phyloP scores from a whole-genome alignment of 2,797 vertebrate genomes.

The Lagorchestes hirsutus region DNA sequence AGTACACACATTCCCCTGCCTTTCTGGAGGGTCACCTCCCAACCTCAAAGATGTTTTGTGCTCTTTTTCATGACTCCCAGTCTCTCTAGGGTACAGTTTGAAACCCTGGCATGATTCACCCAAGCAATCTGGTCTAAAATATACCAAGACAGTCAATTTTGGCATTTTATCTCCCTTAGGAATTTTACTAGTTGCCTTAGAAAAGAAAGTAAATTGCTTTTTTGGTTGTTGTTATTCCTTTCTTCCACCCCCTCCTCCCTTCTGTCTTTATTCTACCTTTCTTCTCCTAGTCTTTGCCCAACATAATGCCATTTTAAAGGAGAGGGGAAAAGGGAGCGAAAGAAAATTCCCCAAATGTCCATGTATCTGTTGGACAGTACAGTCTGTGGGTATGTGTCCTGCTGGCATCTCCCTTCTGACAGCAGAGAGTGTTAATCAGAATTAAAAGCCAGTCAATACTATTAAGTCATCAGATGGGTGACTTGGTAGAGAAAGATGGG shows the following conservation, averaged over 20 bases:
- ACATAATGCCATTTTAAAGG: slow-evolving; percentile 75
- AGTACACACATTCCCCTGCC: slow-evolving; percentile 72
- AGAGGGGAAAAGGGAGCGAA: slow-evolving; percentile 67
- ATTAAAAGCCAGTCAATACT: slow-evolving; percentile 78
- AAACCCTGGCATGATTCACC: slow-evolving; percentile 84
- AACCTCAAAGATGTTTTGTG: slow-evolving; percentile 65
- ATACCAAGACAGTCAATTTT: slow-evolving; percentile 84
- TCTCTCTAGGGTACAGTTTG: slow-evolving; percentile 78
- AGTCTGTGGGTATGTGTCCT: slow-evolving; percentile 72
- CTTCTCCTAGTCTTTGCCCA: not conserved
- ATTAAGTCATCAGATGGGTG: slow-evolving; percentile 68
- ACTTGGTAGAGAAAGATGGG: not conserved
- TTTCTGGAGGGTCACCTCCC: slow-evolving; percentile 72
- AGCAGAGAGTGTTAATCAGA: slow-evolving; percentile 79
- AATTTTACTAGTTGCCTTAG: slow-evolving; percentile 84
- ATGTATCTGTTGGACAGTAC: slow-evolving; percentile 72
- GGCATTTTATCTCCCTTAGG: slow-evolving; percentile 83
- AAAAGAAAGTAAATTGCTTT: slow-evolving; percentile 83
- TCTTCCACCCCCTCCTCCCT: slow-evolving; percentile 53
- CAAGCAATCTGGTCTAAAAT: slow-evolving; percentile 82
- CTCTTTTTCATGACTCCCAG: slow-evolving; percentile 73
- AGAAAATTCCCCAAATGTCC: not conserved
- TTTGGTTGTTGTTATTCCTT: slow-evolving; percentile 9
- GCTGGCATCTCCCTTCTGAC: slow-evolving; percentile 56
- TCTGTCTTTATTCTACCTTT: slow-evolving; percentile 58